A percentile compares a stretch with the other conserved stretches of the same genome.
Conservation (phyloP, 2,888 invertebrate species). For the Phyllotreta cruciferae region DNA sequence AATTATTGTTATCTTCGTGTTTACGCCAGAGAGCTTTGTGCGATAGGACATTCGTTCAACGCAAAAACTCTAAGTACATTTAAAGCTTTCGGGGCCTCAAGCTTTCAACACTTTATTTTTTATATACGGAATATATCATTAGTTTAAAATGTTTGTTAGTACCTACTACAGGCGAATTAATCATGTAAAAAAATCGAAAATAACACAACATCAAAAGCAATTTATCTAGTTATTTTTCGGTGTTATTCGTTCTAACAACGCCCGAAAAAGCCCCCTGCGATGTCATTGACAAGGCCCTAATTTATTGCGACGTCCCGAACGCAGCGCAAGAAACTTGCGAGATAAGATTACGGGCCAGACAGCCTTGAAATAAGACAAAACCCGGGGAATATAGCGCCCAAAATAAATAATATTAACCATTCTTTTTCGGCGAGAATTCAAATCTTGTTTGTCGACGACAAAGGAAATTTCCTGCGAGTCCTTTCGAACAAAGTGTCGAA, state of each 20-base stretch:
- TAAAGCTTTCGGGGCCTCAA: too few species aligned
- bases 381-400: slow-evolving; percentile 4
- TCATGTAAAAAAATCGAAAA: neutral
- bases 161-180: too few species aligned
- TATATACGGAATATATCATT: too few species aligned
- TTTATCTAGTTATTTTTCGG: slow-evolving; percentile 5
- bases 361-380: slow-evolving; percentile 23
- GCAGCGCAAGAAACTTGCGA: slow-evolving; percentile 28
- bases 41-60: too few species aligned
- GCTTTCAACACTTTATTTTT: too few species aligned
- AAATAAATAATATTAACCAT: slow-evolving; percentile 27
- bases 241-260: slow-evolving; percentile 3
- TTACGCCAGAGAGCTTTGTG: too few species aligned
- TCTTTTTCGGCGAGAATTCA: slow-evolving; percentile 21
- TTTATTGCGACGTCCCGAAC: slow-evolving; percentile 30
- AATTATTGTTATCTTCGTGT: too few species aligned
- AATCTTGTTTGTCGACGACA: slow-evolving; percentile 22
- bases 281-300: slow-evolving; percentile 30
- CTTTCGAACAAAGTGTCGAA: neutral
- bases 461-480: neutral
- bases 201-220: slow-evolving; percentile 5
- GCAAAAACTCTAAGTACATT: too few species aligned
- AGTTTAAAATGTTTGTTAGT: too few species aligned
- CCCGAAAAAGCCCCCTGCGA: slow-evolving; percentile 9
- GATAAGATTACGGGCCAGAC: slow-evolving; percentile 35